These are phyloP conservation scores for Harpegnathos saltator DNA, from an alignment of 1,140 invertebrate species.

Conservation along the genomic window DNA sequence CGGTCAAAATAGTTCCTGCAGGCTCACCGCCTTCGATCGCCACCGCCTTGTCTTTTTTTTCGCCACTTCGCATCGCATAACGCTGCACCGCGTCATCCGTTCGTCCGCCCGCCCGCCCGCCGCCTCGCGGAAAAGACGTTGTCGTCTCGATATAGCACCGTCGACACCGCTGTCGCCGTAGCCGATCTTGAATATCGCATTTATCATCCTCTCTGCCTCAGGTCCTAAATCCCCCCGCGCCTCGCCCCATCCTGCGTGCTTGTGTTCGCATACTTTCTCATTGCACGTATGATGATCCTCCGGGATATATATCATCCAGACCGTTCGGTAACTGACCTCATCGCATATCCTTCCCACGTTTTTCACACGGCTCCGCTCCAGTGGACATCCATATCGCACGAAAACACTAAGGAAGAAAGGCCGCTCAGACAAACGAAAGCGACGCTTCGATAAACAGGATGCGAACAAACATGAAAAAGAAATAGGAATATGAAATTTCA, in stretches of 20 bases:
- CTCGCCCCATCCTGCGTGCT: constrained; percentile 4
- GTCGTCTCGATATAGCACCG: background rate
- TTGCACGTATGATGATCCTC: constrained; percentile 65
- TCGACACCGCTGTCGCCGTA: constrained; percentile 20
- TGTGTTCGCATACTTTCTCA: constrained; percentile 53
- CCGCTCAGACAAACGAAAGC: background rate
- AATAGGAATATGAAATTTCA: background rate
- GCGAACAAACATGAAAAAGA: background rate
- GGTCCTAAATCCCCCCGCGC: constrained; percentile 57
- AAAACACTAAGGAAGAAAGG: background rate
- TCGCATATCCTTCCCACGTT: constrained; percentile 26
- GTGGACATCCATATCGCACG: background rate
- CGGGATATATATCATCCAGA: constrained; percentile 69
- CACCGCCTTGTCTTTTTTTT: constrained; percentile 2
- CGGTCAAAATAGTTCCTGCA: constrained; percentile 61
- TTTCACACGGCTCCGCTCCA: constrained; percentile 26
- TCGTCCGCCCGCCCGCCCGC: background rate
- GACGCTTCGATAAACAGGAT: background rate
- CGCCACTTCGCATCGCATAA: background rate
- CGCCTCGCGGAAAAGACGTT: constrained; percentile 24
- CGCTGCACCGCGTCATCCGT: constrained; percentile 23
- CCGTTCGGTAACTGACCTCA: constrained; percentile 39
- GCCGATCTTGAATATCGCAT: constrained; percentile 70
- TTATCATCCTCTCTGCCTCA: constrained; percentile 64
- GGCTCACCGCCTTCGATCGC: background rate